Evolutionary conservation across 2,113 vertebrate genomes (phyloP), one percentile per base, ranked within the genome.

Genomic region (Anas platyrhynchos): DNA sequence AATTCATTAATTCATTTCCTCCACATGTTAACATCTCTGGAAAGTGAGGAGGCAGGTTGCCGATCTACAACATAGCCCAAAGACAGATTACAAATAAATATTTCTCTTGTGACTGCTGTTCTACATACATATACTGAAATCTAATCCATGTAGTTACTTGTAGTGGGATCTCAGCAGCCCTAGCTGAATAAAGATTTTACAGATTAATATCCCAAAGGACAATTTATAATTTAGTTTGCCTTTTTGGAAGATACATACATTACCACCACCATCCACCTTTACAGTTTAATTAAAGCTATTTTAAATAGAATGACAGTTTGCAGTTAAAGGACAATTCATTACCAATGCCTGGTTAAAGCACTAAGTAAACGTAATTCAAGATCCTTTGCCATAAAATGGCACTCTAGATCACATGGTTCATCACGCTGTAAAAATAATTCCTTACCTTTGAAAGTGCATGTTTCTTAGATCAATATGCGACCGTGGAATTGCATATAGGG

Each of bases 351-450:
- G 25, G 16, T 25, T 36, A 63, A 55, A 75, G 44, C 36, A 25
- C 32, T 26, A 23, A 38, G 32, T 10, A 73, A 55, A 50, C 8
- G 10, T 32, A 59, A 55, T 2, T 75, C 32, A 43, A 34, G 58
- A 62, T 38, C 16, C 20, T 54, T 59, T 17, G 22, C 36, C 72
- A 6, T n/a, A 13, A 27, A 27, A 46, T 62, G 43, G 13, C 5
- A 8, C 9, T 3, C 8, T 9, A 22, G 20, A 9, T 11, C 3
- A 12, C 8, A 11, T 1, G 11, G 22, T 43, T 11, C 54, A 56
- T 17, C 11, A 2, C 21, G 16, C 68, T 41, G 11, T 6, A 56
- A 9, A 0, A 7, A 16, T 15, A 0, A 0, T 62, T 50, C 50
- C n/a, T 56, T 29, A 18, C 7, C 41, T 7, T 1, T 2, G 3